Base-by-base conservation (phyloP, 2,113 vertebrate genomes). In the Phaetusa simplex region DNA sequence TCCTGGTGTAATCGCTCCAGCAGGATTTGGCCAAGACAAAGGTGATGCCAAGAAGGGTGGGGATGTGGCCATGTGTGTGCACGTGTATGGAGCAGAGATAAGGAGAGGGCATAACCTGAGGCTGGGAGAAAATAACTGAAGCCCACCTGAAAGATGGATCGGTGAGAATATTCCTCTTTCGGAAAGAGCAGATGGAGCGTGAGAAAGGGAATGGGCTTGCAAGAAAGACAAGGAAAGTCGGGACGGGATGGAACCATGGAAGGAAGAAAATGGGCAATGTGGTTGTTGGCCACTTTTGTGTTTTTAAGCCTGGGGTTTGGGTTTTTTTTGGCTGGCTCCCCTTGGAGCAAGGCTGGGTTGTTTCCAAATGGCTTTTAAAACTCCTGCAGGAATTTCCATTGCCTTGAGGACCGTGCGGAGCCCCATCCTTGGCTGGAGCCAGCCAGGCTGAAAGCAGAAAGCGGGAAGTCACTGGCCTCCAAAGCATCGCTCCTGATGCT, bases 71-170 rank as follows among this genome's bases (percentile, higher is more conserved):
- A 58, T 1, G 0, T 1, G 0, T 1, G 2, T 34, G 23, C 15
- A 59, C 0, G 0, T 0, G 1, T 9, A 24, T 6, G 8, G 9
- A 74, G 74, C 59, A 36, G 32, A 53, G 61, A 19, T 47, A 34
- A 88, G 56, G 70, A 43, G 7, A 72, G 26, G 53, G 29, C 24
- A 73, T 23, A 45, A 1, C 36, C 30, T 27, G 29, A 80, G 47
- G 24, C 10, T 21, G 8, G 23, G 58, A 76, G 14, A 79, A 70
- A 17, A 80, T 23, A 72, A 36, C 38, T 36, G 43, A 52, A 90
- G 32, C 29, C 21, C 66, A 21, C 15, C 86, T 17, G 20, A 58
- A 59, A 40, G 69, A 61, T 3, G 53, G 53, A 56, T 7, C 2
- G 3, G 55, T 0, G 20, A 45, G 36, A 64, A 80, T 24, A 38